Base-by-base conservation (phyloP, 2,113 vertebrate species). In the Pterocles burchelli region DNA sequence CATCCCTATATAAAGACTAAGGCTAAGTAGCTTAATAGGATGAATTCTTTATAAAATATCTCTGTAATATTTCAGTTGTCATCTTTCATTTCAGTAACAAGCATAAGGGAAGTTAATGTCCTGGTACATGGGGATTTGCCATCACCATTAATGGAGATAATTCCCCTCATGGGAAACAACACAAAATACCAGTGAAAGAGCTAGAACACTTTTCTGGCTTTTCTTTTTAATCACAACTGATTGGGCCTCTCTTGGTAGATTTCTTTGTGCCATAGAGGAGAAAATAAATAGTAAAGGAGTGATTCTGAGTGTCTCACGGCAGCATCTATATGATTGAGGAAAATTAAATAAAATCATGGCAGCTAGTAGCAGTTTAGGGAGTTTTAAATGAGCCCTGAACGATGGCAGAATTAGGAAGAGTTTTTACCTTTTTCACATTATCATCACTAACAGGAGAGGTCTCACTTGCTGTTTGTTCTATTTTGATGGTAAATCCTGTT, bases 81-180 rank as follows among this genome's bases (percentile, higher is more conserved):
- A 88, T 71, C 81, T 93, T 96, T 94, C 38, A 94, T 94, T 94
- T 88, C 85, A 52, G 29, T 88, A 90, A 88, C 62, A 95, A 95
- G 51, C 74, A 31, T 91, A 82, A 88, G 46, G 31, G 74, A 93
- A 79, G 81, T 57, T 94, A 72, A 91, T 82, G 58, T 93, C 88
- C 54, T 58, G 51, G 41, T 58, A 83, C 33, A 59, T 38, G 77
- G 54, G 58, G 85, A 85, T 88, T 94, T 95, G 78, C 76, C 85
- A 10, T 85, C 75, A 76, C 82, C 67, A 58, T 90, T 94, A 95
- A 41, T 79, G 89, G 71, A 70, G 29, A 71, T 90, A 55, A 95
- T 90, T 95, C 65, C 17, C 16, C 90, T 85, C 77, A 38, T 46
- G 73, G 73, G 85, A 75, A 96, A 91, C 84, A 63, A 55, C 85